A percentile compares a stretch with the other conserved stretches of the same genome.
These are phyloP conservation scores for Thecocarcelia acutangulata DNA, from an alignment of 2,888 invertebrate genomes.

Conservation along the genomic window DNA sequence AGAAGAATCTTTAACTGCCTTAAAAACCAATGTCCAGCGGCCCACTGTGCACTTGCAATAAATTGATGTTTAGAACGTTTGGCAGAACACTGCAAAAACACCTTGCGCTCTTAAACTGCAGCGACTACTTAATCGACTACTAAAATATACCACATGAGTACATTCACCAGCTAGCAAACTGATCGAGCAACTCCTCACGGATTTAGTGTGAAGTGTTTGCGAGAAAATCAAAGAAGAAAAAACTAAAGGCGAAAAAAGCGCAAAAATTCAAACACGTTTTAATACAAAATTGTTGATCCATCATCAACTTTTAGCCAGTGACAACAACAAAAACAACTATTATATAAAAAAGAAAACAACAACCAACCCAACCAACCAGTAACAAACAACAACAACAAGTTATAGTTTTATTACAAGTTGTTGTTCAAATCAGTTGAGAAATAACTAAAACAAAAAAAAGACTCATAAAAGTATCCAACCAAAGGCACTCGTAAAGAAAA, in stretches of 20 bases:
- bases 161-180: slow-evolving; percentile 30
- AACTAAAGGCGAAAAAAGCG: slow-evolving; percentile 11
- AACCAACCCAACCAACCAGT: not conserved
- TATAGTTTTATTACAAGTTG: slow-evolving; percentile 61
- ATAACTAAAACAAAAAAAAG: slow-evolving; percentile 12
- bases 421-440: slow-evolving; percentile 39
- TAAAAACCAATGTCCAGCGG: not conserved
- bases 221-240: slow-evolving; percentile 11
- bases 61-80: slow-evolving; percentile 42
- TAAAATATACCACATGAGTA: slow-evolving; percentile 22
- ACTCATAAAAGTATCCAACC: slow-evolving; percentile 30
- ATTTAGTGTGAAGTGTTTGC: slow-evolving; percentile 60
- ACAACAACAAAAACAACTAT: slow-evolving; percentile 46
- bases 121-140: slow-evolving; percentile 39
- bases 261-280: slow-evolving; percentile 61
- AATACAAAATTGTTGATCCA: slow-evolving; percentile 59
- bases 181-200: slow-evolving; percentile 47
- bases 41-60: slow-evolving; percentile 39
- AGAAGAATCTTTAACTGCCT: not conserved
- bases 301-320: slow-evolving; percentile 50
- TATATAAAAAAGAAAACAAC: slow-evolving; percentile 12
- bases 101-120: slow-evolving; percentile 56
- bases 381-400: slow-evolving; percentile 51
- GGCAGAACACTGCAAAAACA: slow-evolving; percentile 55
- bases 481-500: slow-evolving; percentile 34